Base-by-base conservation (phyloP, 2,113 vertebrate genomes). In the Zosterops lateralis region DNA sequence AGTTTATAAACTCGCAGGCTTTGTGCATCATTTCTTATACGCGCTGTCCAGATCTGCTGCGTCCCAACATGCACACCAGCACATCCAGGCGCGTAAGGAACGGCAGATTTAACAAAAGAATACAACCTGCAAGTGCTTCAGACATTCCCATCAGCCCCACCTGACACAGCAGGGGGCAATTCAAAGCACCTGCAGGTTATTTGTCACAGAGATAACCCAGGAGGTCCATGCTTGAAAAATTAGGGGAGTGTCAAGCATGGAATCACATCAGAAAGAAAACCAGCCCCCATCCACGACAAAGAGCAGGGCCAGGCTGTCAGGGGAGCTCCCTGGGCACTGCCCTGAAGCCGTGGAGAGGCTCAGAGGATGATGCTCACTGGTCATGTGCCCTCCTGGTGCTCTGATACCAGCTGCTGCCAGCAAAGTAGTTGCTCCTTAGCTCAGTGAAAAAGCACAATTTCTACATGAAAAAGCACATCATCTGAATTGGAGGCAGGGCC, bases 1-100 rank as follows among this genome's bases (percentile, higher is more conserved):
- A 92, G 75, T 93, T 88, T 83, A 83, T 92, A 91, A 95, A 88
- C 82, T 91, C 71, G 5, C 42, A 54, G 83, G 34, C 58, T 94
- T 66, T 76, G 90, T 90, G 92, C 92, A 96, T 95, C 75, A 73
- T 90, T 91, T 83, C 71, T 88, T 62, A 21, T 44, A 8, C 5
- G 0, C 5, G 8, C 57, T 45, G 15, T 67, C 54, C 7, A 12
- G 40, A 48, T 66, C 74, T 96, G 90, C 24, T 84, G 62, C 71
- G 48, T 66, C 82, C 81, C 78, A 45, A 5, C n/a, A 53, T 66
- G 44, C 51, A 19, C 58, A 60, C 22, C 14, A 89, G 58, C 60
- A 65, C 68, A 25, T 57, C 42, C 42, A 68, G 61, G 57, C 36
- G 19, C 1, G 0, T 10, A 20, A 34, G 66, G 79, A 75, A 34